A percentile compares a stretch with the other conserved stretches of the same genome.
phyloP scores from a whole-genome alignment of 2,113 vertebrate species.

The Phalacrocorax aristotelis region DNA sequence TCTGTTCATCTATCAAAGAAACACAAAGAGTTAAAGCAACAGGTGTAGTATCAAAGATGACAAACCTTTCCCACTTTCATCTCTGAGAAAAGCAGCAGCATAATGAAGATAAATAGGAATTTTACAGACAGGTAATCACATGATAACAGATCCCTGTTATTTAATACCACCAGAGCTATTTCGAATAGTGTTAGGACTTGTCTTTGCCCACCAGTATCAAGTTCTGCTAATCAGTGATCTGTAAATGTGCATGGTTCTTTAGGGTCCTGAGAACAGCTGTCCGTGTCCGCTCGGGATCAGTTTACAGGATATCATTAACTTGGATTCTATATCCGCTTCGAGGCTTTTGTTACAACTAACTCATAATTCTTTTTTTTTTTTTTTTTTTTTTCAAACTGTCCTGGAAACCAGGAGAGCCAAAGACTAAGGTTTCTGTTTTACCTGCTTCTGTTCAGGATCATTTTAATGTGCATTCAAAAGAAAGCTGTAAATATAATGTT shows the following conservation, averaged over 20 bases:
- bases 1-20: not conserved
- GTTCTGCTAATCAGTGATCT: conserved; percentile 63
- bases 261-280: conserved; percentile 64
- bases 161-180: conserved; percentile 65
- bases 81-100: conserved; percentile 11
- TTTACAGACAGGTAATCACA: conserved; percentile 73
- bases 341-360: conserved; percentile 57
- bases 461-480: conserved; percentile 26
- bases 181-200: conserved; percentile 66
- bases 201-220: conserved; percentile 34
- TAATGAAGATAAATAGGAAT: conserved; percentile 76
- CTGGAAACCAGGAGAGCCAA: conserved; percentile 13
- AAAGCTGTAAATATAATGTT: conserved; percentile 46
- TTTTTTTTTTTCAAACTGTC: not conserved
- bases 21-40: not conserved
- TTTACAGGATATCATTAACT: conserved; percentile 74
- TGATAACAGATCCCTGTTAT: conserved; percentile 70
- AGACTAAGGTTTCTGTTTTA: conserved; percentile 42
- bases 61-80: conserved; percentile 27
- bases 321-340: conserved; percentile 26
- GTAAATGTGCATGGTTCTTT: conserved; percentile 56
- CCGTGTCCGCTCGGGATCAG: not conserved
- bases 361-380: not conserved
- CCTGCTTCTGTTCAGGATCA: conserved; percentile 56
- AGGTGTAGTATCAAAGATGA: conserved; percentile 35